phyloP scores from a whole-genome alignment of 2,797 vertebrate species.

The Sebastes taczanowskii region DNA sequence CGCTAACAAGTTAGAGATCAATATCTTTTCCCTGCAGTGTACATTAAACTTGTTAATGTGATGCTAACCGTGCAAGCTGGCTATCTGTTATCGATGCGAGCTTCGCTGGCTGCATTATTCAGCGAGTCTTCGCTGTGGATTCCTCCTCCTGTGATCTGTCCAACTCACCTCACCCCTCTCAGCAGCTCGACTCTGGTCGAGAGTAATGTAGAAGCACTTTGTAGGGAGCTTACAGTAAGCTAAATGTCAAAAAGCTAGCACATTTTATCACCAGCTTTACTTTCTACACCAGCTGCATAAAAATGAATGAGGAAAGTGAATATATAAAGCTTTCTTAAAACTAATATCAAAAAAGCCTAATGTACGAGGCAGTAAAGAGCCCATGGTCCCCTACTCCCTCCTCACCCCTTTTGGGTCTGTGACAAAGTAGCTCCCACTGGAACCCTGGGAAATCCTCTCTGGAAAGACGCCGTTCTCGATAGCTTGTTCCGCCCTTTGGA shows the following conservation, averaged over 20 bases:
- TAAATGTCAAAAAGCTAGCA: background rate
- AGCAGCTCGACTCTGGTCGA: background rate
- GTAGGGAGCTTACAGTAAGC: background rate
- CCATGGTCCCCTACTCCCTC: background rate
- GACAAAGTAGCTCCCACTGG: slow-evolving; percentile 98
- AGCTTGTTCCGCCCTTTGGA: slow-evolving; percentile 91
- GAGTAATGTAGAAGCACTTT: background rate
- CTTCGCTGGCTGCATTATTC: slow-evolving; percentile 7
- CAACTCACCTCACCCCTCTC: background rate
- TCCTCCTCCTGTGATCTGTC: background rate
- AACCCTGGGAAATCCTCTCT: slow-evolving; percentile 96
- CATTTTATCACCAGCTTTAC: background rate
- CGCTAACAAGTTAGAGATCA: slow-evolving; percentile 7
- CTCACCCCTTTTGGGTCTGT: slow-evolving; percentile 95
- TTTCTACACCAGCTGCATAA: background rate
- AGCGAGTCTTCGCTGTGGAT: background rate
- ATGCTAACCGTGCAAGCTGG: slow-evolving; percentile 4
- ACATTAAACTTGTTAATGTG: slow-evolving; percentile 18
- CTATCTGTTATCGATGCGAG: slow-evolving; percentile 1
- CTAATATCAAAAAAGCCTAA: background rate
- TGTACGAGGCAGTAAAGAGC: background rate
- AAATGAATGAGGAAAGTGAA: background rate
- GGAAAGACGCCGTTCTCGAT: slow-evolving; percentile 91
- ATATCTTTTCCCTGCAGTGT: background rate
- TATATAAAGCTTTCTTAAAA: background rate